Evolutionary conservation across 2,888 invertebrate species (phyloP).

Genomic region (Eurytoma californica): DNA sequence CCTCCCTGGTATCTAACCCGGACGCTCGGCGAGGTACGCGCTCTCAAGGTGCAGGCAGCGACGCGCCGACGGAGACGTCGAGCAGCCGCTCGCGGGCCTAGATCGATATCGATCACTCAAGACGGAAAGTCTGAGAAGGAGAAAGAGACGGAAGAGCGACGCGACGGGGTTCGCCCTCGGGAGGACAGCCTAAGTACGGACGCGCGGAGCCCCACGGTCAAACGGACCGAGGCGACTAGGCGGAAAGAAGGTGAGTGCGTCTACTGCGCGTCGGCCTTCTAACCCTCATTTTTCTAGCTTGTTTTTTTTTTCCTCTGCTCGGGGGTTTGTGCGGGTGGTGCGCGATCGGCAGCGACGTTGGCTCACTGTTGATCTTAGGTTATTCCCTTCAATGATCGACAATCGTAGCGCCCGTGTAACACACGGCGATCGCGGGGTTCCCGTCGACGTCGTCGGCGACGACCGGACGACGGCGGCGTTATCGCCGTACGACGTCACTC

Average conservation of each 20-base stretch:
- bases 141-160: background rate
- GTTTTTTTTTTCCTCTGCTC: too few species aligned
- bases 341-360: background rate
- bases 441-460: background rate
- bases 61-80: background rate
- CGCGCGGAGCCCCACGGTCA: too few species aligned
- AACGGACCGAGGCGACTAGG: too few species aligned
- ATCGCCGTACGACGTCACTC: constrained; percentile 1
- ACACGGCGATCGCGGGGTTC: background rate
- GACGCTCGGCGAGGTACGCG: too few species aligned
- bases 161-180: constrained; percentile 15
- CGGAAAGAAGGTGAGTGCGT: too few species aligned
- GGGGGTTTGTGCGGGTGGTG: background rate
- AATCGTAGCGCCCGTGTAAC: background rate
- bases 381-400: background rate
- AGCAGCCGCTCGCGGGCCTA: background rate
- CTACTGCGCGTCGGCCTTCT: constrained; percentile 3
- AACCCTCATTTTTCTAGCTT: background rate
- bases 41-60: background rate
- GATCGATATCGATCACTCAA: constrained; percentile 35
- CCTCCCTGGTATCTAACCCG: background rate
- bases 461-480: background rate
- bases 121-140: background rate
- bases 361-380: background rate
- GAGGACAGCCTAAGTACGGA: too few species aligned